Base-by-base conservation (phyloP, 2,797 vertebrate genomes). In the Acipenser transmontanus region DNA sequence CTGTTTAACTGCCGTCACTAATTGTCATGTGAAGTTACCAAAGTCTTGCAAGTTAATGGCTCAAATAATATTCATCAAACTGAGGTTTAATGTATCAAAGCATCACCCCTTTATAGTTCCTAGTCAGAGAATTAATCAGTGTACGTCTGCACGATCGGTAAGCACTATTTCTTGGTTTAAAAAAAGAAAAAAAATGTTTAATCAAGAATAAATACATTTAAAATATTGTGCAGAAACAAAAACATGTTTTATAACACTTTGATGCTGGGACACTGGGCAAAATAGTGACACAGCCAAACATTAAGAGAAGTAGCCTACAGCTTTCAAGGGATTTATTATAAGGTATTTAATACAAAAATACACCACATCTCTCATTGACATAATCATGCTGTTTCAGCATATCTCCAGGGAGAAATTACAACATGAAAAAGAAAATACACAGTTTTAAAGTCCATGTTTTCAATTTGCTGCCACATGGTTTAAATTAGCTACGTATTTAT, bases 401-500 rank as follows among this genome's bases (percentile, higher is more conserved):
- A 86, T 93, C 93, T 93, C 91, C 70, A 89, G 91, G 91, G 92
- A 93, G 84, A 75, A 89, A 87, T 92, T 93, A 89, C 82, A 89
- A 90, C 86, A 87, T 83, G 84, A 91, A 89, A 92, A 91, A 91
- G 85, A 92, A 93, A 94, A 90, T 88, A 87, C 82, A 84, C 87
- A 86, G 89, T 88, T 93, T 85, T 88, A 91, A 89, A 90, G 84
- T 85, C 87, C 82, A 78, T 93, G 91, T 93, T 94, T 94, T 89
- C 89, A 92, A 93, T 94, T 94, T 94, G 84, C 79, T 20, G 71
- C 84, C 93, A 93, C 90, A 92, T 93, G 92, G 88, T 93, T 93
- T 91, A 91, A 91, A 93, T 95, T 93, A 95, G 89, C 90, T 84
- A 81, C 81, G 79, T 92, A 91, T 94, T 93, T 94, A 94, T 91